Conservation (phyloP, 2,113 vertebrate genomes). For the Rattus norvegicus region DNA sequence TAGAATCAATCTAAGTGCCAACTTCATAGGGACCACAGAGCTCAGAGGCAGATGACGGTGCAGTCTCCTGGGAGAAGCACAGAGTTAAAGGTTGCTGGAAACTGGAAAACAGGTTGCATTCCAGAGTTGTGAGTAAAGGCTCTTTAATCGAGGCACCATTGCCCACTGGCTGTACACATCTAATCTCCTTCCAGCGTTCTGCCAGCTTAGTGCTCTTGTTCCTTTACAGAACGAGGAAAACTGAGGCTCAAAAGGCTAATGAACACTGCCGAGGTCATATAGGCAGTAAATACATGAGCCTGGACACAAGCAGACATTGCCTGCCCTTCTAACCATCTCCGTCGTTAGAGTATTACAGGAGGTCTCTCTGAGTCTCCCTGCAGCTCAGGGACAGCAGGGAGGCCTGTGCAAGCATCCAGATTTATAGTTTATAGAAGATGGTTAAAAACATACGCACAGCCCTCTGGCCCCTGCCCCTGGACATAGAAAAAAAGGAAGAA, state of each 20-base stretch:
- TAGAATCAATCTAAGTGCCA: background rate
- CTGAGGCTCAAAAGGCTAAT: conserved; percentile 14
- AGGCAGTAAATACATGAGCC: background rate
- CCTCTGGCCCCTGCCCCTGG: background rate
- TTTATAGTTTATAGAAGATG: background rate
- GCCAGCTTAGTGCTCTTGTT: too few species aligned
- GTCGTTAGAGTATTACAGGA: background rate
- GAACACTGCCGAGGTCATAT: background rate
- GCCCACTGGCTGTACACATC: background rate
- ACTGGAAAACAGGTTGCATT: background rate
- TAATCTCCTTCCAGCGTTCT: background rate
- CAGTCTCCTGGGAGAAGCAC: background rate
- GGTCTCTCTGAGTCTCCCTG: background rate
- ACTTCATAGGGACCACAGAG: background rate
- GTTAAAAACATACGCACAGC: background rate
- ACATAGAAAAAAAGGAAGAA: conserved; percentile 22
- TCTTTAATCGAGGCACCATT: background rate
- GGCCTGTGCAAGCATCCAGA: background rate
- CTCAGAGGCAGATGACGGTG: background rate
- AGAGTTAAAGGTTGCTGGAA: background rate
- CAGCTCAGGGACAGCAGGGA: background rate
- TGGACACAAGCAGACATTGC: background rate
- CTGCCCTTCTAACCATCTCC: background rate
- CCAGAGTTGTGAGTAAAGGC: fast-evolving
- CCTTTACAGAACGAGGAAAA: background rate